Evolutionary conservation across 2,888 invertebrate genomes (phyloP).

Genomic region (Amblyjoppa proteus): DNA sequence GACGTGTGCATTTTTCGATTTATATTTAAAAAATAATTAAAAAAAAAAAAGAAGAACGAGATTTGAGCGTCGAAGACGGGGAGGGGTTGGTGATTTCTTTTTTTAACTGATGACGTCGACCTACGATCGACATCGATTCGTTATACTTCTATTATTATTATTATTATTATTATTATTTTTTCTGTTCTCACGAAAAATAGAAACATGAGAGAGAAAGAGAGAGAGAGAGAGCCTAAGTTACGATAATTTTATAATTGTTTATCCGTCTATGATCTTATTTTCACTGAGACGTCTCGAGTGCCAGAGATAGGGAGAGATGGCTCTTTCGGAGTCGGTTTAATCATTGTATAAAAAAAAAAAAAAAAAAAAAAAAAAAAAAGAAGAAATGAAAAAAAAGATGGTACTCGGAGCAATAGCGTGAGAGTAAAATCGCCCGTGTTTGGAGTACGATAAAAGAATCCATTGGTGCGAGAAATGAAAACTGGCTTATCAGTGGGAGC

Average conservation of each 20-base stretch:
- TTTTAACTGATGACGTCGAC: slow-evolving; percentile 49
- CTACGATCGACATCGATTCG: slow-evolving; percentile 49
- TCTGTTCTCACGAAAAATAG: slow-evolving; percentile 10
- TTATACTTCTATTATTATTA: slow-evolving; percentile 37
- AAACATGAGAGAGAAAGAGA: slow-evolving; percentile 9
- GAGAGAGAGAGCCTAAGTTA: slow-evolving; percentile 35
- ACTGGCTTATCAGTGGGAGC: slow-evolving; percentile 49
- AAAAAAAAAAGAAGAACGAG: slow-evolving; percentile 15
- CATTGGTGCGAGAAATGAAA: slow-evolving; percentile 17
- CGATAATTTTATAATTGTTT: slow-evolving; percentile 49
- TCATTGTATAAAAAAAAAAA: slow-evolving; percentile 27
- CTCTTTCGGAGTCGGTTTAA: slow-evolving; percentile 14
- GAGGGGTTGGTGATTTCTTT: slow-evolving; percentile 28
- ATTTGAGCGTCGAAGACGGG: slow-evolving; percentile 22
- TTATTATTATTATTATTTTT: slow-evolving; percentile 20
- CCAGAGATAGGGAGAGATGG: neutral
- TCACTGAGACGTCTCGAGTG: slow-evolving; percentile 13
- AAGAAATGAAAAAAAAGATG: neutral
- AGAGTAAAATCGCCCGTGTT: slow-evolving; percentile 12
- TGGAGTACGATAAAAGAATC: slow-evolving; percentile 9
- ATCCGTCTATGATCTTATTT: slow-evolving; percentile 36
- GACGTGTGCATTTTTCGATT: slow-evolving; percentile 37
- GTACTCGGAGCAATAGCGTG: neutral
- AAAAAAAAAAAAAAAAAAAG: neutral
- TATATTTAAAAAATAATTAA: neutral